Evolutionary conservation across 2,797 vertebrate genomes (phyloP), one percentile per base, ranked within the genome.

Genomic region (Sarcoramphus papa): DNA sequence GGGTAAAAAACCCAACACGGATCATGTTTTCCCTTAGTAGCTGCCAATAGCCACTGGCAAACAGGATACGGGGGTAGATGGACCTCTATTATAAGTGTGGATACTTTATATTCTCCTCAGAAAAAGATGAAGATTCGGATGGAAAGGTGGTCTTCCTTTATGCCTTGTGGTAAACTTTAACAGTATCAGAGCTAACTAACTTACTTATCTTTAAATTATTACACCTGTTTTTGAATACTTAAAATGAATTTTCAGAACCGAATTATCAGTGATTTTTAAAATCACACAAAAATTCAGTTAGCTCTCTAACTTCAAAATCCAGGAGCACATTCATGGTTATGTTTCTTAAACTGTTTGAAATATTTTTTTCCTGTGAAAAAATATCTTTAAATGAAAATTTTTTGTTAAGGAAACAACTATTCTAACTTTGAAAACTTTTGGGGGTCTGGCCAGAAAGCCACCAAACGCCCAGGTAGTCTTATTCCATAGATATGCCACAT

Each of bases 21-120:
- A 50, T 33, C 33, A 7, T 48, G 1, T 68, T 85, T 72, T 60
- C 25, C 9, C 20, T 87, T 76, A 60, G 43, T 17, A 88, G 12
- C 13, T 88, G 22, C 22, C 79, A 80, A 14, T 16, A 83, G 35
- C 8, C 22, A 40, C 20, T 2, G 6, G 20, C 53, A 91, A 31
- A 45, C 6, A 54, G 35, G 6, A 33, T 59, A 31, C 7, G 23
- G 9, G 47, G 27, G 31, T 25, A 74, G 48, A 35, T 51, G 16
- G 27, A 27, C 7, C 7, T 41, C 35, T 76, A 0, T 43, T 45
- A 0, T 21, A 57, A 25, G 5, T 41, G 12, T 53, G 21, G 40
- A 28, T 80, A 27, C 5, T 82, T 74, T 7, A 59, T 23, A 50
- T 47, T 79, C 10, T 59, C 7, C 17, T 41, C 14, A 47, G 64